phyloP scores from a whole-genome alignment of 2,888 invertebrate genomes.

The Synergus itoensis region DNA sequence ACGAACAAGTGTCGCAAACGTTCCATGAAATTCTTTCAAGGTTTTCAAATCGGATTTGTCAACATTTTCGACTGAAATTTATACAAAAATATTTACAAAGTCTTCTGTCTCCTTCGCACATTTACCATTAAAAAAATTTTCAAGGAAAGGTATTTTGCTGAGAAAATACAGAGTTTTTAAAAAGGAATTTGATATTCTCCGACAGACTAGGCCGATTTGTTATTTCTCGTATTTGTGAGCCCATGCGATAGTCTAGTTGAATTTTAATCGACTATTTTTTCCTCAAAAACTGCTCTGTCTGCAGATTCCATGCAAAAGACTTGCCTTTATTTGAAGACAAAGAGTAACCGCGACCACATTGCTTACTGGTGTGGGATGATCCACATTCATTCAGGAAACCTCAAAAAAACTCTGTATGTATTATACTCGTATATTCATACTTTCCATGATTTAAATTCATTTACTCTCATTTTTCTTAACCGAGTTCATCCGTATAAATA shows the following conservation, averaged over 20 bases:
- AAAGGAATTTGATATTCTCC: background rate
- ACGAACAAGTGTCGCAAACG: conserved; percentile 1
- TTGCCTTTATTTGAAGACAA: conserved; percentile 35
- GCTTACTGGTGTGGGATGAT: conserved; percentile 23
- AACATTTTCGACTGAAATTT: background rate
- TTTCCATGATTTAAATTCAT: background rate
- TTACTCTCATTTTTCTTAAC: too few relatives aligned
- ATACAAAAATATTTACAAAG: background rate
- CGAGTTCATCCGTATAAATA: too few relatives aligned
- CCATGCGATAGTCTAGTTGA: conserved; percentile 20
- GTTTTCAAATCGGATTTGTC: background rate
- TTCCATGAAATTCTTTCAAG: conserved; percentile 15
- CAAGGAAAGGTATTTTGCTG: background rate
- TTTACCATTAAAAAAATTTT: background rate
- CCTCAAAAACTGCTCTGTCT: conserved; percentile 6
- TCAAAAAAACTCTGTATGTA: conserved; percentile 16
- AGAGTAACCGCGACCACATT: conserved; percentile 20
- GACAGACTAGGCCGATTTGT: background rate
- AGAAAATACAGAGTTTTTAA: background rate
- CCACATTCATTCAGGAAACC: conserved; percentile 32
- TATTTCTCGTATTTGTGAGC: background rate
- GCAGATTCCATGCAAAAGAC: conserved; percentile 26
- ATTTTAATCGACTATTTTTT: conserved; percentile 22
- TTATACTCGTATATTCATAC: conserved; percentile 6
- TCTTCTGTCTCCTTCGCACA: background rate